These are phyloP conservation scores for Corythoichthys intestinalis DNA, from an alignment of 2,113 vertebrate species.

Conservation along the genomic window DNA sequence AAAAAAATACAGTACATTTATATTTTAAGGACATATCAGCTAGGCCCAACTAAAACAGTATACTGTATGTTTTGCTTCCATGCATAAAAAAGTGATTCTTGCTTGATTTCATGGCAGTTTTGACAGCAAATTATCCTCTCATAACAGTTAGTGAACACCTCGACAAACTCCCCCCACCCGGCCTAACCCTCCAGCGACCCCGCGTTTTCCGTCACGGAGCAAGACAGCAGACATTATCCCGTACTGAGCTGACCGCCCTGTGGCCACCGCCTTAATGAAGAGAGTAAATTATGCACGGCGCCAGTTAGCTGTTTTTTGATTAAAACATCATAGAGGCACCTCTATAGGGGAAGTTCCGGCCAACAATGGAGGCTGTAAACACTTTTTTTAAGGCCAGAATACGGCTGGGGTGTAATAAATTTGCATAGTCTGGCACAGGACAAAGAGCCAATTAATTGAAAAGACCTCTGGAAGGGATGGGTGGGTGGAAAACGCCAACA, in stretches of 20 bases:
- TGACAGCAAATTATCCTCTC: background rate
- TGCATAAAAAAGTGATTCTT: background rate
- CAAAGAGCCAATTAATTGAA: constrained; percentile 99
- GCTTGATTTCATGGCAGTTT: background rate
- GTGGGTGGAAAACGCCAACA: constrained; percentile 88
- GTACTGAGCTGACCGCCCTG: constrained; percentile 60
- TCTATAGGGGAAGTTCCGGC: constrained; percentile 81
- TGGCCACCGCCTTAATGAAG: constrained; percentile 65
- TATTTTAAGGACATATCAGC: background rate
- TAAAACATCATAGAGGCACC: constrained; percentile 91
- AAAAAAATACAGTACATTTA: background rate
- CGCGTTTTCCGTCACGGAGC: constrained; percentile 41
- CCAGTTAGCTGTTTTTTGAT: constrained; percentile 93
- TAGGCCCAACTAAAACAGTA: background rate
- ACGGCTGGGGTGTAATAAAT: constrained; percentile 93
- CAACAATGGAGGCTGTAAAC: constrained; percentile 93
- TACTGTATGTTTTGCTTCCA: too few species aligned
- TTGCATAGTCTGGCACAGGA: constrained; percentile 96
- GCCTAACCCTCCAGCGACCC: constrained; percentile 60
- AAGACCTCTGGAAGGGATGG: constrained; percentile 76
- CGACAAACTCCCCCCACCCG: constrained; percentile 8
- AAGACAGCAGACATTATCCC: constrained; percentile 65
- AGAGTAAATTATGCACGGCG: constrained; percentile 76
- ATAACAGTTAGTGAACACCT: background rate
- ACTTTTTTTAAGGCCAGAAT: constrained; percentile 76